phyloP scores from a whole-genome alignment of 1,140 invertebrate species.

The Tetranychus cinnabarinus region DNA sequence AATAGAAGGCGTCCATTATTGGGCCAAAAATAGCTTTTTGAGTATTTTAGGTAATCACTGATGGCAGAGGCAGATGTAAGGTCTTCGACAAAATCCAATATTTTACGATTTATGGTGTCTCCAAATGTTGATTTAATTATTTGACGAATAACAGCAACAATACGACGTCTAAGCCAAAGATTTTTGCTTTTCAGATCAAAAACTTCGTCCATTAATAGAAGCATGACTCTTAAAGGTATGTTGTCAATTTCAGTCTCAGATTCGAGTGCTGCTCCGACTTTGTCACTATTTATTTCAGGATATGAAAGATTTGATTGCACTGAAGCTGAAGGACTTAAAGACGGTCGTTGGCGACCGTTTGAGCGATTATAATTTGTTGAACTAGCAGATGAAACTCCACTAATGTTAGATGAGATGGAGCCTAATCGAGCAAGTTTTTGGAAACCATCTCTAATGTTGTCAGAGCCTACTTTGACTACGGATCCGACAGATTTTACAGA shows the following conservation, averaged over 20 bases:
- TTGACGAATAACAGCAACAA: conserved; percentile 51
- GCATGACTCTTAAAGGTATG: conserved; percentile 59
- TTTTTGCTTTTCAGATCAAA: conserved; percentile 66
- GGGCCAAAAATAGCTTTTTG: conserved; percentile 60
- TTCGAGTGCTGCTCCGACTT: neutral
- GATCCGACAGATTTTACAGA: conserved; percentile 45
- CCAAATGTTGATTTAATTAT: conserved; percentile 38
- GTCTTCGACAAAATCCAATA: conserved; percentile 68
- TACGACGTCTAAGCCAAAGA: conserved; percentile 58
- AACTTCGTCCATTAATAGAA: conserved; percentile 68
- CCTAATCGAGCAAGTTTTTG: conserved; percentile 20
- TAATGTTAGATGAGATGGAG: neutral
- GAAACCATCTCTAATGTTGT: conserved; percentile 49
- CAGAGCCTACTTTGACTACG: conserved; percentile 50
- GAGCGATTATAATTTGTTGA: neutral
- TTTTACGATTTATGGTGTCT: conserved; percentile 37
- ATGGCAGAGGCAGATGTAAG: conserved; percentile 70
- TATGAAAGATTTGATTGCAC: neutral
- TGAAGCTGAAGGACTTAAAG: neutral
- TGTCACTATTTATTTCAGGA: neutral
- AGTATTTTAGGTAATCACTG: conserved; percentile 56
- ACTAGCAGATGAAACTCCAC: neutral
- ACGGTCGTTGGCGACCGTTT: neutral
- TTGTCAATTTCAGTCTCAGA: conserved; percentile 16
- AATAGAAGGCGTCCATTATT: conserved; percentile 35